phyloP scores from a whole-genome alignment of 2,797 vertebrate species.

The Glyptemys insculpta region DNA sequence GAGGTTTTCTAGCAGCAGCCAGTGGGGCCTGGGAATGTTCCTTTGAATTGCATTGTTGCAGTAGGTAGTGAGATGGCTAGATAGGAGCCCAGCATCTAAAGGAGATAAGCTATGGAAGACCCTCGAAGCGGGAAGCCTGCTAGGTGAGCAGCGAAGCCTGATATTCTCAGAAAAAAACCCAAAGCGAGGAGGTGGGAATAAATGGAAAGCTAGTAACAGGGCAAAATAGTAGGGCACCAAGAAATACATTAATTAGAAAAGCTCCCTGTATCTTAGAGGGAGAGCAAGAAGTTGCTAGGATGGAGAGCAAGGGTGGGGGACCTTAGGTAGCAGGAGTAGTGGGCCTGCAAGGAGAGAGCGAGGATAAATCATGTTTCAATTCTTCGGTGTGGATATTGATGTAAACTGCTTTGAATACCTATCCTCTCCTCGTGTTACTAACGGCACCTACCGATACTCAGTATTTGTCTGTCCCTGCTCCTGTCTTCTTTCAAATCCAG shows the following conservation, averaged over 20 bases:
- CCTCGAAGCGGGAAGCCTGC: not conserved
- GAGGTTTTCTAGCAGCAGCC: constrained; percentile 16
- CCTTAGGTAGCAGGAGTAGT: not conserved
- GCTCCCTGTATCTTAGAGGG: not conserved
- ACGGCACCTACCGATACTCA: not conserved
- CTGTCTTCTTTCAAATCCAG: not conserved
- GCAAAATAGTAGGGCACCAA: not conserved
- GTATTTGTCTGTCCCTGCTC: not conserved
- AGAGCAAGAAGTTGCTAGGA: not conserved
- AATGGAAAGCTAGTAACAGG: not conserved
- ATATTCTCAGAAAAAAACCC: not conserved
- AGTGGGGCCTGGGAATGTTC: not conserved
- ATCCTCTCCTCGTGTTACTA: not conserved
- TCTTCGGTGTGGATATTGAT: not conserved
- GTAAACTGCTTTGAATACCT: not conserved
- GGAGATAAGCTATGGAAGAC: not conserved
- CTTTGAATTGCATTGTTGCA: constrained; percentile 7
- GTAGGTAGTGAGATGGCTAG: not conserved
- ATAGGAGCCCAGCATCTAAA: not conserved
- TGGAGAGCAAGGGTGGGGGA: not conserved
- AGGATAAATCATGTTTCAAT: not conserved
- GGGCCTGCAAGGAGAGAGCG: accelerated
- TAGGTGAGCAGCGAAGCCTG: not conserved
- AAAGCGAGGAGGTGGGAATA: not conserved
- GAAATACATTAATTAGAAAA: not conserved